Conservation (phyloP, 1,140 invertebrate genomes). For the Pomacea maculata region DNA sequence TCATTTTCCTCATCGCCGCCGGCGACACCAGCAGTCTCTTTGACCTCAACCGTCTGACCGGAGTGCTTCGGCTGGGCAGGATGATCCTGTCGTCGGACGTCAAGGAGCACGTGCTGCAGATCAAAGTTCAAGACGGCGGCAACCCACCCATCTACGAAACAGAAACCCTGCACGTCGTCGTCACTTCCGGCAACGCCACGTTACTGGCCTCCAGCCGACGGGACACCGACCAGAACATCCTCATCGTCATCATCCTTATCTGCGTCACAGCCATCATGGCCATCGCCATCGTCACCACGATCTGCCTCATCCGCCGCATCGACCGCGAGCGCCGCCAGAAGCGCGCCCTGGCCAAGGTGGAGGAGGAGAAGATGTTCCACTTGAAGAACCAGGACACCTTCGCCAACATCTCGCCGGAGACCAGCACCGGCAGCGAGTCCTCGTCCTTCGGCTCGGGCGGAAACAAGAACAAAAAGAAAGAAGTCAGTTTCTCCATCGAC, state of each 20-base stretch:
- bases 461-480: constrained; percentile 23
- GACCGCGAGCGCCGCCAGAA: constrained; percentile 25
- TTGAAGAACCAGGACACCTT: constrained; percentile 30
- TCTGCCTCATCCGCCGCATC: constrained; percentile 31
- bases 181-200: constrained; percentile 27
- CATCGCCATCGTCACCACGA: constrained; percentile 30
- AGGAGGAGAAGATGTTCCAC: constrained; percentile 36
- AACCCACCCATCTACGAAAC: constrained; percentile 22
- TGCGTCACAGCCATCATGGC: constrained; percentile 31
- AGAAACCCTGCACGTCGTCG: constrained; percentile 13
- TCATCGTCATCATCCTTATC: constrained; percentile 35
- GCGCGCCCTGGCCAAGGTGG: constrained; percentile 8
- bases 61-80: constrained; percentile 42
- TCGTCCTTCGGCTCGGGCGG: neutral
- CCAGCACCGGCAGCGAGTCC: neutral
- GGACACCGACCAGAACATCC: constrained; percentile 25
- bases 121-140: constrained; percentile 50
- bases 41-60: constrained; percentile 41
- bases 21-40: constrained; percentile 48
- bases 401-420: constrained; percentile 15
- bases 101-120: constrained; percentile 38
- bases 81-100: constrained; percentile 37
- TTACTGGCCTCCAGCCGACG: neutral
- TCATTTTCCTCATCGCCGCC: constrained; percentile 29
- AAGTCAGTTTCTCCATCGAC: constrained; percentile 37